Percentiles rank a stretch among this genome's conserved stretches.
These are phyloP conservation scores for Drosophila flavopinicola DNA, from an alignment of 2,888 invertebrate species.

Conservation along the genomic window DNA sequence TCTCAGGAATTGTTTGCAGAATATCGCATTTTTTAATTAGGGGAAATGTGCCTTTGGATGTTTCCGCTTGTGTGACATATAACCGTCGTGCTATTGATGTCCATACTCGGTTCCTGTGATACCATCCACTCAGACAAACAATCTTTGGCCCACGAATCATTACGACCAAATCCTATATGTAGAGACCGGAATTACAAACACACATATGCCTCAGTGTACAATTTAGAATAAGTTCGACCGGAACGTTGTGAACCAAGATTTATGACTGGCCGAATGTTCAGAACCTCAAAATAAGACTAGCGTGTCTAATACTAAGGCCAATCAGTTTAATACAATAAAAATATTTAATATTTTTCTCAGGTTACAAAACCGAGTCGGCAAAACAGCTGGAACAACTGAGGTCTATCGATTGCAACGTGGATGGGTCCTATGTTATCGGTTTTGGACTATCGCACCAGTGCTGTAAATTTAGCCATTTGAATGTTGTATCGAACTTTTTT, in stretches of 20 bases:
- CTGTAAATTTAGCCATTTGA: background rate
- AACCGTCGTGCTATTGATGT: constrained; percentile 26
- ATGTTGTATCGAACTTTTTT: background rate
- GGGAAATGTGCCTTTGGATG: constrained; percentile 11
- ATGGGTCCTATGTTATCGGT: constrained; percentile 1
- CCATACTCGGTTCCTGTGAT: constrained; percentile 35
- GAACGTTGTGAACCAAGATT: background rate
- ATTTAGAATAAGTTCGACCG: constrained; percentile 8
- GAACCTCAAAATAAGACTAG: background rate
- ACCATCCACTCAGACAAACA: constrained; percentile 35
- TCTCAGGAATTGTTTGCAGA: constrained; percentile 21
- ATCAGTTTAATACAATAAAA: constrained; percentile 28
- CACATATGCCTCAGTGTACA: constrained; percentile 17
- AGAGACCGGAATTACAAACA: constrained; percentile 24
- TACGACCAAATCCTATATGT: constrained; percentile 13
- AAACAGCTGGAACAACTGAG: constrained; percentile 32
- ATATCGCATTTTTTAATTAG: constrained; percentile 20
- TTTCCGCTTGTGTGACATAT: constrained; percentile 27
- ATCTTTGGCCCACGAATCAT: constrained; percentile 47
- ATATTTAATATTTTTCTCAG: constrained; percentile 44
- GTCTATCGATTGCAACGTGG: constrained; percentile 19
- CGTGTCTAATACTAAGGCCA: constrained; percentile 5
- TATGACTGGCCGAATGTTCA: constrained; percentile 13
- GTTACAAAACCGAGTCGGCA: constrained; percentile 54
- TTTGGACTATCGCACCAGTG: constrained; percentile 2